Conservation (phyloP, 2,797 vertebrate species). For the Malurus leucopterus region DNA sequence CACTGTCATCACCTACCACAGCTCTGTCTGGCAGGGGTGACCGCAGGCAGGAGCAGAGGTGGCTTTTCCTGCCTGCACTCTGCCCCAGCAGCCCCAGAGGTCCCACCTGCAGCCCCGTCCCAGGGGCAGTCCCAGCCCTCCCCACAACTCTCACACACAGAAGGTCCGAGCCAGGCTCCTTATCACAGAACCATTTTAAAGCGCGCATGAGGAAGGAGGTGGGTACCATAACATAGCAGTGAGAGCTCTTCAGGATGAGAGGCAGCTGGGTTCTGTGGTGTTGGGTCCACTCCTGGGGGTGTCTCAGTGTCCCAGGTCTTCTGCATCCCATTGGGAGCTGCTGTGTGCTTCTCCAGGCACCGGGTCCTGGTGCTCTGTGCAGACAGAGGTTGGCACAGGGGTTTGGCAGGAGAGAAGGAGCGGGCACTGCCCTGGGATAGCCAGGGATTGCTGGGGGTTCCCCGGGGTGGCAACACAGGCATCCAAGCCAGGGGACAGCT, state of each 20-base stretch:
- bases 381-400: accelerated
- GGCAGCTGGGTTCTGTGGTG: accelerated
- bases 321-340: accelerated
- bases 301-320: background rate
- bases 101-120: background rate
- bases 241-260: too few species aligned
- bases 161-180: background rate
- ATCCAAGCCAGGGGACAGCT: background rate
- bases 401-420: background rate
- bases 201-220: accelerated
- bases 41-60: background rate
- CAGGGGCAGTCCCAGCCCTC: background rate
- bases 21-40: accelerated
- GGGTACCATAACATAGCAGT: background rate
- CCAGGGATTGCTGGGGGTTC: background rate
- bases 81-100: background rate
- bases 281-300: background rate
- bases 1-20: accelerated
- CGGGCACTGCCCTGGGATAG: accelerated
- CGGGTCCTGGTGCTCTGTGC: accelerated
- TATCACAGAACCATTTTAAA: background rate
- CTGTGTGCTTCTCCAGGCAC: accelerated
- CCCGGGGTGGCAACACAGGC: accelerated
- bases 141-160: accelerated
- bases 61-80: background rate